Base-by-base conservation (phyloP, 2,797 vertebrate genomes). In the Lemur catta region DNA sequence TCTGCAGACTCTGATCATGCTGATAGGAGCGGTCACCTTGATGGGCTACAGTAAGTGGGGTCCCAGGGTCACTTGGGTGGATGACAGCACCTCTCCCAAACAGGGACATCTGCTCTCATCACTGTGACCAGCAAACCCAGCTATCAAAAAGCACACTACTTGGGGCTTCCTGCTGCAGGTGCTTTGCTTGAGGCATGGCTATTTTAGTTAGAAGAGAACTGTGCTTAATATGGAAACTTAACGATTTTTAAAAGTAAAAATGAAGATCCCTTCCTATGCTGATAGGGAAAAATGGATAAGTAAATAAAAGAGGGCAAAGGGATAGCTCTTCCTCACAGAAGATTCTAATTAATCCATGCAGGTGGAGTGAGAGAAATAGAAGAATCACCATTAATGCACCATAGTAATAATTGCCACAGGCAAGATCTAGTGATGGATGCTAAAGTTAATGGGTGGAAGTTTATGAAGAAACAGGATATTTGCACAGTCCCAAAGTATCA, bases 21-120 rank as follows among this genome's bases (percentile, higher is more conserved):
- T 99, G 50, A 41, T 96, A 0, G 99, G 99, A 48, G 99, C 99
- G 0, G 87, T 99, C 67, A 99, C 97, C 41, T 99, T 99, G 95
- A 99, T 99, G 99, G 99, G 97, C 93, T 99, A 99, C 98, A 99
- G 99, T 99, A 98, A 99, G 99, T 99, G 95, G 59, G 55, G 48
- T 22, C 18, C 35, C 26, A 5, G 48, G 7, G 74, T 13, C 67
- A 1, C n/a, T 35, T 11, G 55, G 88, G 88, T 24, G 61, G 59
- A 6, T 2, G 20, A 26, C 28, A 15, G 33, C 33, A 0, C 14
- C 48, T 74, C 50, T 41, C 59, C 48, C 15, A 38, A 65, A 71
- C n/a, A 26, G 33, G 43, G 46, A 46, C 59, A 20, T n/a, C 79
- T 61, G 28, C n/a, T 43, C 9, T 87, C 30, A 22, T 55, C 72